These are phyloP conservation scores for Chrysochloris asiatica DNA, from an alignment of 2,113 vertebrate species.

Conservation along the genomic window DNA sequence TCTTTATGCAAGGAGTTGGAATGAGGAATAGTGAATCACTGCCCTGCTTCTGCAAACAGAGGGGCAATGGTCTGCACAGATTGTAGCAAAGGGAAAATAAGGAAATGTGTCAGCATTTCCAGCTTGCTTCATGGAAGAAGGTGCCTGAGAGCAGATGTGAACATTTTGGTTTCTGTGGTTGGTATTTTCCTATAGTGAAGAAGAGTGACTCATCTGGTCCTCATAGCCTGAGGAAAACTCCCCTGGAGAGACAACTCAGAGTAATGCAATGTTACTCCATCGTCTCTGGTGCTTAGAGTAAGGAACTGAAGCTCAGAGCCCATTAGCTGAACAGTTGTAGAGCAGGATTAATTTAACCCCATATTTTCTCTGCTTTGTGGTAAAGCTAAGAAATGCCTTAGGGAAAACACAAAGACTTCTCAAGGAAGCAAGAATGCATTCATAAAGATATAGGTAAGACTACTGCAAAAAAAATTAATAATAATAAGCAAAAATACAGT, in stretches of 20 bases:
- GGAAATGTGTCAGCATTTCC: slow-evolving; percentile 52
- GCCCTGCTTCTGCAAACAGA: background rate
- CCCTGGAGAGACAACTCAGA: background rate
- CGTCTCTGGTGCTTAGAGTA: background rate
- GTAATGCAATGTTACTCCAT: background rate
- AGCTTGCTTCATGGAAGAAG: slow-evolving; percentile 13
- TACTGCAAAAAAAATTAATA: background rate
- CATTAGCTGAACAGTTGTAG: background rate
- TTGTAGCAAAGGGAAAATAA: background rate
- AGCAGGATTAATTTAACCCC: background rate
- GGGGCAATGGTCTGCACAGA: background rate
- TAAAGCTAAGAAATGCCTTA: background rate
- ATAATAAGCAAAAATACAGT: background rate
- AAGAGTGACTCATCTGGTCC: slow-evolving; percentile 58
- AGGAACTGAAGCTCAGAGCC: background rate
- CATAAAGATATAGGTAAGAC: background rate
- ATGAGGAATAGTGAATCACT: slow-evolving; percentile 49
- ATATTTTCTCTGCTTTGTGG: background rate
- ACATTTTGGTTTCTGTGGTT: slow-evolving; percentile 48
- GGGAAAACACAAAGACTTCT: background rate
- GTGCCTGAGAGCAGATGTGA: slow-evolving; percentile 53
- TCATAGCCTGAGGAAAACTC: background rate
- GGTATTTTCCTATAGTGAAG: slow-evolving; percentile 56
- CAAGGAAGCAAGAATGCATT: background rate
- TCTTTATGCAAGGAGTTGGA: background rate